A percentile compares a stretch with the other conserved stretches of the same genome.
Conservation (phyloP, 2,888 invertebrate genomes). For the Latheticus oryzae region DNA sequence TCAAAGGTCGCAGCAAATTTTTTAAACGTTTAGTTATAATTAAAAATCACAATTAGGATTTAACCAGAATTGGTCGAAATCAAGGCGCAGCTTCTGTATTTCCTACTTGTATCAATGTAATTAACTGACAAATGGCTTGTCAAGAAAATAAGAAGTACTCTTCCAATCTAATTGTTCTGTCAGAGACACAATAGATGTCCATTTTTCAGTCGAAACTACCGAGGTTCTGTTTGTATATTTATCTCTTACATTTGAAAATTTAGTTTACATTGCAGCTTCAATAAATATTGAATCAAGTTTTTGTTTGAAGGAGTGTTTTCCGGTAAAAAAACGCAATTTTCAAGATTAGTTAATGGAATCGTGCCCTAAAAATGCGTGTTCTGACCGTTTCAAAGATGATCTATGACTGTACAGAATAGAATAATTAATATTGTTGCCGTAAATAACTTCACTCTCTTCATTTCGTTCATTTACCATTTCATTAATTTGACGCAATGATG, state of each 20-base stretch:
- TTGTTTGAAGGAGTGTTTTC: conserved; percentile 4
- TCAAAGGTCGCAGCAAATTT: no score
- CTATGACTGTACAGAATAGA: conserved; percentile 4
- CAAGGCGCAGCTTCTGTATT: no score
- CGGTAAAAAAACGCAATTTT: conserved; percentile 4
- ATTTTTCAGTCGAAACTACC: conserved; percentile 2
- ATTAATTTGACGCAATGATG: conserved; percentile 31
- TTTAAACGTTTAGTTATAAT: no score
- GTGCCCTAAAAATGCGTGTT: conserved; percentile 2
- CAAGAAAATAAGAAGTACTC: conserved; percentile 3
- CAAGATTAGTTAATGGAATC: conserved; percentile 1
- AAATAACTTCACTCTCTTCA: conserved; percentile 20
- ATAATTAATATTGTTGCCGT: conserved; percentile 16
- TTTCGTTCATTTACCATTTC: conserved; percentile 20
- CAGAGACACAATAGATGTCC: background rate
- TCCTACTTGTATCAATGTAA: conserved; percentile 6
- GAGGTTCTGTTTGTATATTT: background rate
- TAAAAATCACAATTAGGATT: no score
- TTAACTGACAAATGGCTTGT: conserved; percentile 11
- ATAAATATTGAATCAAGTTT: conserved; percentile 2
- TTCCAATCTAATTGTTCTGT: conserved; percentile 5
- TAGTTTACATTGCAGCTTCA: conserved; percentile 1
- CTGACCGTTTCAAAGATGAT: background rate
- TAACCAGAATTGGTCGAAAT: no score
- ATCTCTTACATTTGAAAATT: background rate